Base-by-base conservation (phyloP, 2,888 invertebrate species). In the Ophion costatus region DNA sequence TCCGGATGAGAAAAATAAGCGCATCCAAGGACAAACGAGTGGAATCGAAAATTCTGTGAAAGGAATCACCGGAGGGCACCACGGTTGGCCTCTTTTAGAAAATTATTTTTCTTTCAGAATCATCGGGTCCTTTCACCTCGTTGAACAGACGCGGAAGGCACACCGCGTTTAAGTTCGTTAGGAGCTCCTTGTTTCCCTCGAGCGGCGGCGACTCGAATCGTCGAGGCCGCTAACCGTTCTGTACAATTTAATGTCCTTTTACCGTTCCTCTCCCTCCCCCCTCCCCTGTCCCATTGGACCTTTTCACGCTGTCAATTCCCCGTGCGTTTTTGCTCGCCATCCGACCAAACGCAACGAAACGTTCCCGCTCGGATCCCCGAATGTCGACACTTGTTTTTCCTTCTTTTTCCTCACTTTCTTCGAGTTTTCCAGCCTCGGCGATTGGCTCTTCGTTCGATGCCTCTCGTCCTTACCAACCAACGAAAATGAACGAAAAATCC, bases 81-180 rank as follows among this genome's bases (percentile, higher is more conserved):
- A 61, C 64, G 73, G 67, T 45, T n/a, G 45, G 22, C 84, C 80
- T 90, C 89, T 90, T 90, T 91, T 92, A 92, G 91, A 92, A 92
- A 92, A 92, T 93, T 92, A 92, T 92, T 91, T 92, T 92, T 93
- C 92, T 92, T 93, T 92, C 90, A 93, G 91, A 92, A 92, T 91
- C 88, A 92, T 90, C 91, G 89, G 51, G 83, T 87, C 90, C 90
- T 89, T 91, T 91, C 89, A 89, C 89, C 88, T 89, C 86, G 87
- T 76, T 88, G 88, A 85, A 86, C 88, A 86, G 76, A 77, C 20
- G 81, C 83, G 82, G 85, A 86, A 83, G 78, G 66, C 78, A 80
- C 80, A 73, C 45, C 83, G 79, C 83, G 87, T 89, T 69, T 92
- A 93, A 93, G 92, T 92, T 93, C 93, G 91, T 93, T 92, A 93